These are phyloP conservation scores for Elanoides forficatus DNA, from an alignment of 2,113 vertebrate species.

Conservation along the genomic window DNA sequence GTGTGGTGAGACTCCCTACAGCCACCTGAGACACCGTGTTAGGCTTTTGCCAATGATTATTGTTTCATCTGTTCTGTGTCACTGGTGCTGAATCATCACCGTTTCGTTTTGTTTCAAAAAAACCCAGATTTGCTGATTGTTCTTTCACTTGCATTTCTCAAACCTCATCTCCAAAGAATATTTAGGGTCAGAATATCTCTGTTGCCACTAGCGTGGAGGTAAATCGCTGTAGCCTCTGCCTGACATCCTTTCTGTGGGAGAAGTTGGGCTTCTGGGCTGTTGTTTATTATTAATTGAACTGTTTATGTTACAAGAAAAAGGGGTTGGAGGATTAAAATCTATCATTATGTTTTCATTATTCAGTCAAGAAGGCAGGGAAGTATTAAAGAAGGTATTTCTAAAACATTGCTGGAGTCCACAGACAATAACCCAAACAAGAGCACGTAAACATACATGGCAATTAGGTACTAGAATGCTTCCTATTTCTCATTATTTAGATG, in stretches of 20 bases:
- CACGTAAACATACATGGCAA: not conserved
- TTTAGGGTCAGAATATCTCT: not conserved
- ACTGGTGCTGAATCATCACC: not conserved
- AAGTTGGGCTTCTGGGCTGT: not conserved
- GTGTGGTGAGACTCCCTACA: not conserved
- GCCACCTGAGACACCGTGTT: not conserved
- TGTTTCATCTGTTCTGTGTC: not conserved
- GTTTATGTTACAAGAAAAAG: not conserved
- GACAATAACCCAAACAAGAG: not conserved
- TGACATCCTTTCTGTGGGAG: not conserved
- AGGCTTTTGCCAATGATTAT: not conserved
- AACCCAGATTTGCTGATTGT: not conserved
- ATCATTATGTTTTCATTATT: not conserved
- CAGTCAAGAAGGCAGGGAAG: not conserved
- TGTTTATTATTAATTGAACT: slow-evolving; percentile 2
- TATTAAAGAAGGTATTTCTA: not conserved
- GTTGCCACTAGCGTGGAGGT: not conserved
- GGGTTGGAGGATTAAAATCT: not conserved
- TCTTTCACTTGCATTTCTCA: not conserved
- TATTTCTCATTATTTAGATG: not conserved
- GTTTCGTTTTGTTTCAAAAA: not conserved
- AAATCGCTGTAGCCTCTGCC: not conserved
- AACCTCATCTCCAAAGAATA: not conserved
- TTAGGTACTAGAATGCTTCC: not conserved
- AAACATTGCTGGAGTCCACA: not conserved